Conservation (phyloP, 2,888 invertebrate genomes). For the Pachliopta kotzebuea region DNA sequence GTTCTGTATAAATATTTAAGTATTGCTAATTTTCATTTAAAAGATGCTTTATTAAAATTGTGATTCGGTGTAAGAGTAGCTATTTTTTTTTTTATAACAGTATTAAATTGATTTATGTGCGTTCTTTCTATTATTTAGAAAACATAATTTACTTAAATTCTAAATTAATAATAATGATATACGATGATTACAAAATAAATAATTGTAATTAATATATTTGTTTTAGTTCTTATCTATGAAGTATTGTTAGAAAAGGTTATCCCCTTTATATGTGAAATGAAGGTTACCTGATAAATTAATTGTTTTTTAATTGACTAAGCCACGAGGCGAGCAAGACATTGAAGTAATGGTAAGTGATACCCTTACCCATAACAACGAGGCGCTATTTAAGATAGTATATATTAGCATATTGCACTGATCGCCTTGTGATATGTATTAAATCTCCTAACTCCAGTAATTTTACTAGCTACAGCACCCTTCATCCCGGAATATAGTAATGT, state of each 20-base stretch:
- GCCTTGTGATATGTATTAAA: too few relatives aligned
- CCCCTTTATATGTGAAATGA: too few relatives aligned
- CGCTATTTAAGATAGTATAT: too few relatives aligned
- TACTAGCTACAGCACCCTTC: too few relatives aligned
- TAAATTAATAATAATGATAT: constrained; percentile 8
- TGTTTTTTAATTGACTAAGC: too few relatives aligned
- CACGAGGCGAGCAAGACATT: too few relatives aligned
- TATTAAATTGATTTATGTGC: constrained; percentile 15
- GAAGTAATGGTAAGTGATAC: too few relatives aligned
- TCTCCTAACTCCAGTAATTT: too few relatives aligned
- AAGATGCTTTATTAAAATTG: not conserved
- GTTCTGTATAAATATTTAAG: not conserved
- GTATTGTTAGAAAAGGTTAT: not conserved
- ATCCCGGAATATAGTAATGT: too few relatives aligned
- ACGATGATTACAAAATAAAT: constrained; percentile 14
- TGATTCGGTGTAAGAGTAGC: constrained; percentile 8
- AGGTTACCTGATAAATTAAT: not conserved
- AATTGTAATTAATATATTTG: not conserved
- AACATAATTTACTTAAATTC: constrained; percentile 12
- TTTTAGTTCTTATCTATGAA: not conserved
- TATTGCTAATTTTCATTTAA: not conserved
- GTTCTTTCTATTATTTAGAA: constrained; percentile 8
- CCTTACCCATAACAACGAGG: too few relatives aligned
- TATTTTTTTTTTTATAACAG: constrained; percentile 24
- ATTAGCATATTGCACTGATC: too few relatives aligned